Evolutionary conservation across 2,797 vertebrate species (phyloP).

Genomic region (Tragopan temminckii): DNA sequence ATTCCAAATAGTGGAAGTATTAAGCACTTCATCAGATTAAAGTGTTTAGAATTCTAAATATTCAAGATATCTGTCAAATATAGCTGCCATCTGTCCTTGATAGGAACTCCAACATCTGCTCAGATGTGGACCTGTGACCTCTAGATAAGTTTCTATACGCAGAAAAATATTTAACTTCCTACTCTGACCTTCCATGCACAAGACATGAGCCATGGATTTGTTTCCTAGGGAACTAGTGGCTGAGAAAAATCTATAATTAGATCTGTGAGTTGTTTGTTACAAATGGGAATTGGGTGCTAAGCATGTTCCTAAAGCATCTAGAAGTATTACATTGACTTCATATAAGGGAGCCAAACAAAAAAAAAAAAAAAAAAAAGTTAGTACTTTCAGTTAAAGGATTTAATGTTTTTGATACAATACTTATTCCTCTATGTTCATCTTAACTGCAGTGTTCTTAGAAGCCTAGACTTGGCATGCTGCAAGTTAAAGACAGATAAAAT

Average conservation of each 20-base stretch:
- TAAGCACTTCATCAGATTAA: background rate
- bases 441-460: conserved; percentile 12
- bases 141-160: conserved; percentile 80
- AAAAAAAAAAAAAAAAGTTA: background rate
- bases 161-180: conserved; percentile 79
- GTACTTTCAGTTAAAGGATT: conserved; percentile 1
- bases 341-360: background rate
- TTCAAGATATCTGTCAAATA: conserved; percentile 25
- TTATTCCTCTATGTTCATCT: background rate
- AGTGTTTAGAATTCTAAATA: conserved; percentile 57
- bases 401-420: background rate
- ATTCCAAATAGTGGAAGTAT: conserved; percentile 5
- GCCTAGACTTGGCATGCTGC: background rate
- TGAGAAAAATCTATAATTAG: conserved; percentile 87
- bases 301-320: conserved; percentile 65
- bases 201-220: conserved; percentile 80
- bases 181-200: conserved; percentile 81
- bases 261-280: conserved; percentile 81
- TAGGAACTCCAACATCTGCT: conserved; percentile 60
- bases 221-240: conserved; percentile 84
- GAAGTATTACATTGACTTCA: conserved; percentile 49
- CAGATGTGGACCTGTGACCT: conserved; percentile 79
- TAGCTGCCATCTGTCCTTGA: conserved; percentile 42
- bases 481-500: conserved; percentile 4
- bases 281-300: conserved; percentile 78